phyloP scores from a whole-genome alignment of 2,797 vertebrate genomes.

The Tympanoctomys barrerae region DNA sequence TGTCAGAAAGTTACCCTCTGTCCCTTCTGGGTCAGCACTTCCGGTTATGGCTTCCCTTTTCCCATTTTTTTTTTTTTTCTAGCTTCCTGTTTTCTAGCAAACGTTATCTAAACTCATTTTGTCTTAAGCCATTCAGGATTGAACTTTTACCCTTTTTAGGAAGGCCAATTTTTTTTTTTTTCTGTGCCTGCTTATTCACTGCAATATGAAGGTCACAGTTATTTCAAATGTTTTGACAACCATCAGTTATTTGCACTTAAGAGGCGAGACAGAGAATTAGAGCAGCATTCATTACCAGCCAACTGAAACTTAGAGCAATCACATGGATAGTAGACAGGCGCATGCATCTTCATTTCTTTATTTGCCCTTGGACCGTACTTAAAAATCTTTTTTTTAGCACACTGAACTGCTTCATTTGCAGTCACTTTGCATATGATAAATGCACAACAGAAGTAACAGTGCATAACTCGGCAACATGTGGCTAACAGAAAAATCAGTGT shows the following conservation, averaged over 20 bases:
- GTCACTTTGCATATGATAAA: background rate
- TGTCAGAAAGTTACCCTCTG: slow-evolving; percentile 71
- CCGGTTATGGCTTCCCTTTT: slow-evolving; percentile 77
- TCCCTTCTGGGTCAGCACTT: slow-evolving; percentile 83
- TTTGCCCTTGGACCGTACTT: slow-evolving; percentile 51
- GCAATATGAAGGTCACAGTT: slow-evolving; percentile 26
- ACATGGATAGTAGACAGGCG: background rate
- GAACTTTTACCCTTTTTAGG: slow-evolving; percentile 50
- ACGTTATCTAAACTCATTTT: slow-evolving; percentile 80
- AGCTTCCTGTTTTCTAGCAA: slow-evolving; percentile 83
- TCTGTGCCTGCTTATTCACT: background rate
- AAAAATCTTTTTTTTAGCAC: slow-evolving; percentile 57
- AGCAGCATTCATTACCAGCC: slow-evolving; percentile 33
- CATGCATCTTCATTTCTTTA: slow-evolving; percentile 18
- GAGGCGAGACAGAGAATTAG: background rate
- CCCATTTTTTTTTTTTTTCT: slow-evolving; percentile 74
- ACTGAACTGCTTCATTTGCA: background rate
- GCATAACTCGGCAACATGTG: background rate
- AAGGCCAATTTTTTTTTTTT: slow-evolving; percentile 22
- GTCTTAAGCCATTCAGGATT: slow-evolving; percentile 71
- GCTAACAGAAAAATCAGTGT: background rate
- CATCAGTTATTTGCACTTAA: slow-evolving; percentile 75
- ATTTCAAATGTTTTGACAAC: slow-evolving; percentile 68
- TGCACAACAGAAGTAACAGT: background rate
- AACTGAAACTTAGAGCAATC: slow-evolving; percentile 15